These are phyloP conservation scores for Pteronotus mesoamericanus DNA, from an alignment of 2,797 vertebrate species.

Conservation along the genomic window DNA sequence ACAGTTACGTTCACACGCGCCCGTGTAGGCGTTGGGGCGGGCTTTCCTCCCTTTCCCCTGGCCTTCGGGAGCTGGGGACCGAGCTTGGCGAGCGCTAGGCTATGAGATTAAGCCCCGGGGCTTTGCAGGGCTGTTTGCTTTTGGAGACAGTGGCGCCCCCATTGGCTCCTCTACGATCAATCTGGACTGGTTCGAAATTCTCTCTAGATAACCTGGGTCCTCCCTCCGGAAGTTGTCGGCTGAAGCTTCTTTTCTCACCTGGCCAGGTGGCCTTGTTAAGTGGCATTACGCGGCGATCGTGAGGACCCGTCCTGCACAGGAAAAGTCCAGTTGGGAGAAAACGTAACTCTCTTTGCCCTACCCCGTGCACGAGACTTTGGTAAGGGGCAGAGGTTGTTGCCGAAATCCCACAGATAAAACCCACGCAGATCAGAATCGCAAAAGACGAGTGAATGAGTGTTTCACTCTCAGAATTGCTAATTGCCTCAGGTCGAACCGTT, in stretches of 20 bases:
- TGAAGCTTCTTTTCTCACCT: not conserved
- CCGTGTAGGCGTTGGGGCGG: not conserved
- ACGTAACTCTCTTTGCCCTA: not conserved
- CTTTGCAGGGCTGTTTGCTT: not conserved
- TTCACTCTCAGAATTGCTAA: not conserved
- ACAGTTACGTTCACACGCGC: not conserved
- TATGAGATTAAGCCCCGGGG: not conserved
- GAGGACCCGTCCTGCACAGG: fast-evolving
- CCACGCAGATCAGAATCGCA: not conserved
- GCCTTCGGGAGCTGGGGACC: not conserved
- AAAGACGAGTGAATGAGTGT: not conserved
- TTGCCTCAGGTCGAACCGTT: not conserved
- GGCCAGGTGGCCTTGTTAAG: not conserved
- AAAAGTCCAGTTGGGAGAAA: not conserved
- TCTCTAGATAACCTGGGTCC: not conserved
- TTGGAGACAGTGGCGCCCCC: not conserved
- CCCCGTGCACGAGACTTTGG: not conserved
- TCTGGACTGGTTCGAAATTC: not conserved
- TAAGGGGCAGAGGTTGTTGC: not conserved
- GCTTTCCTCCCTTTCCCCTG: no score
- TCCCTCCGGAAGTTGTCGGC: not conserved
- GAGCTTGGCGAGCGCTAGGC: not conserved
- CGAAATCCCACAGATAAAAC: not conserved
- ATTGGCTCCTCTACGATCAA: not conserved
- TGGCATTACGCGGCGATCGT: not conserved